Conservation (phyloP, 1,140 invertebrate species). For the Zaprionus camerounensis region DNA sequence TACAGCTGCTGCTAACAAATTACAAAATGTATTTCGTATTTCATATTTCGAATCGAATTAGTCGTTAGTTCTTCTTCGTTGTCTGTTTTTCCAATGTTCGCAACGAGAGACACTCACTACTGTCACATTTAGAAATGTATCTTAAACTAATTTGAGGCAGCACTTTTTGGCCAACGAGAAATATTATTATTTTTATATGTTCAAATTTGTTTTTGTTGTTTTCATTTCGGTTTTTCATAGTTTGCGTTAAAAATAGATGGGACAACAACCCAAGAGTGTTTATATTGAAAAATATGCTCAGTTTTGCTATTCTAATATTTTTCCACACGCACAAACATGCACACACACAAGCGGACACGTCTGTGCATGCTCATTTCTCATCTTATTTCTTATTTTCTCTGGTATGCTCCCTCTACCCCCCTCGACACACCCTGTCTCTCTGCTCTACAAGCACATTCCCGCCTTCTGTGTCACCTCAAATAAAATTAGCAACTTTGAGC, state of each 20-base stretch:
- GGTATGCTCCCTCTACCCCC: not conserved
- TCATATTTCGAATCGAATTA: constrained; percentile 7
- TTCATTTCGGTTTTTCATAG: not conserved
- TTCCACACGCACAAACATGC: constrained; percentile 48
- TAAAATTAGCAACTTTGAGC: constrained; percentile 79
- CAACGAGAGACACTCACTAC: constrained; percentile 68
- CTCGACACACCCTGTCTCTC: not conserved
- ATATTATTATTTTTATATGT: constrained; percentile 57
- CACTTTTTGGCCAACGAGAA: constrained; percentile 64
- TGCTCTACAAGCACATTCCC: constrained; percentile 57
- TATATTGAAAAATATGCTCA: constrained; percentile 75
- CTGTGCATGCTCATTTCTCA: constrained; percentile 33
- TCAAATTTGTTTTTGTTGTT: constrained; percentile 39
- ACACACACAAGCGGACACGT: constrained; percentile 13
- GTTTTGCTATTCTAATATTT: constrained; percentile 65
- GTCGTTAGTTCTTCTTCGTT: constrained; percentile 25
- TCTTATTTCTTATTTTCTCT: constrained; percentile 17
- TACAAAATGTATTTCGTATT: constrained; percentile 40
- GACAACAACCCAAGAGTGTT: constrained; percentile 41
- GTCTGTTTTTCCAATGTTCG: constrained; percentile 65
- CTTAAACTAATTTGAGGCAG: constrained; percentile 79
- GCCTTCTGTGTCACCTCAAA: constrained; percentile 80
- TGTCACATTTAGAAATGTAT: constrained; percentile 81
- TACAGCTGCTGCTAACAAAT: constrained; percentile 66
- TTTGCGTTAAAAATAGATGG: constrained; percentile 61